These are phyloP conservation scores for Sarcophaga bullata DNA, from an alignment of 1,140 invertebrate species.

Conservation along the genomic window DNA sequence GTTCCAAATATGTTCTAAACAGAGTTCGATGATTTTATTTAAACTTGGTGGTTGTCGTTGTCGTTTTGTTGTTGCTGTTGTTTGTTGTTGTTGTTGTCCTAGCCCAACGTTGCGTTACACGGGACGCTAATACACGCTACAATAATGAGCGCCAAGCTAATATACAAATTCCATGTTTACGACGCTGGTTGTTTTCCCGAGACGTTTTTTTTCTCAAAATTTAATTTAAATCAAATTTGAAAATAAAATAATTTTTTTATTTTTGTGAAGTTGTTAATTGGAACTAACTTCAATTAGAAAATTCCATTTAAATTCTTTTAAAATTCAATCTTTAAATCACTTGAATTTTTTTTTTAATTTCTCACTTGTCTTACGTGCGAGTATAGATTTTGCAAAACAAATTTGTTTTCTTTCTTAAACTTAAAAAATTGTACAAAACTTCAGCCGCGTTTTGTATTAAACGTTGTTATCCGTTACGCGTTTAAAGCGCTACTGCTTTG, in stretches of 20 bases:
- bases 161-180: neutral
- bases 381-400: neutral
- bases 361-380: neutral
- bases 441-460: neutral
- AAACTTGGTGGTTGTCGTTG: too few species aligned
- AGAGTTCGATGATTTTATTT: too few species aligned
- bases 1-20: too few species aligned
- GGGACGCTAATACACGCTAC: conserved; percentile 15
- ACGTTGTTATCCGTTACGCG: conserved; percentile 16
- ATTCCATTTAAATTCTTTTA: neutral
- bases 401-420: neutral
- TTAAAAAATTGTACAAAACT: conserved; percentile 12
- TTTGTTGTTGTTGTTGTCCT: too few species aligned
- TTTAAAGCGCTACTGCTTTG: conserved; percentile 20
- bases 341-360: conserved; percentile 22
- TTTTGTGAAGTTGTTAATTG: too few species aligned
- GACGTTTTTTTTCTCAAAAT: neutral
- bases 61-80: too few species aligned
- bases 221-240: neutral
- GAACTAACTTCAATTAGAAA: too few species aligned
- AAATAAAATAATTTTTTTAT: too few species aligned
- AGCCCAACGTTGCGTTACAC: neutral
- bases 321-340: neutral
- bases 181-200: too few species aligned
- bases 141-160: neutral